These are phyloP conservation scores for Melipona beecheii DNA, from an alignment of 2,888 invertebrate species.

Conservation along the genomic window DNA sequence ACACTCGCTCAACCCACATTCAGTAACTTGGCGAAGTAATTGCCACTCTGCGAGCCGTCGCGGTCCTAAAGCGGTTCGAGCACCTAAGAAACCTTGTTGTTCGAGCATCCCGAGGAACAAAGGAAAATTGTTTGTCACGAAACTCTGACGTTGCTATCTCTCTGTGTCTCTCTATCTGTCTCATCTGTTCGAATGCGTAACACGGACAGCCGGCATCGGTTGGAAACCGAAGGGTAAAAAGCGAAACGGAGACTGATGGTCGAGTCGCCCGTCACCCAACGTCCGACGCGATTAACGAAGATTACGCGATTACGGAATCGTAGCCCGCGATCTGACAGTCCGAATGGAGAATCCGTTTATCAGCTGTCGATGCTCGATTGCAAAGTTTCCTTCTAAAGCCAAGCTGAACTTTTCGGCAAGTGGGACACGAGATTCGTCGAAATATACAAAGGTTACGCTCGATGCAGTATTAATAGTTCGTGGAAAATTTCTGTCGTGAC, in stretches of 20 bases:
- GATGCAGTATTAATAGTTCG: neutral
- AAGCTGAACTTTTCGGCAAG: neutral
- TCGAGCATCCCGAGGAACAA: conserved; percentile 38
- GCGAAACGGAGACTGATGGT: neutral
- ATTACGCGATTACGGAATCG: conserved; percentile 4
- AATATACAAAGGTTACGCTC: too few species aligned
- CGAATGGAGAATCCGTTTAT: neutral
- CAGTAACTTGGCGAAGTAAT: conserved; percentile 64
- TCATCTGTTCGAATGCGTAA: too few species aligned
- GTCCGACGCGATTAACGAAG: conserved; percentile 15
- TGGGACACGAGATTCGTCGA: neutral
- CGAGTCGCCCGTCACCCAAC: neutral
- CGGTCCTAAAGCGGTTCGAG: conserved; percentile 50
- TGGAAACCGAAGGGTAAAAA: neutral
- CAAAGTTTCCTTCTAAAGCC: neutral
- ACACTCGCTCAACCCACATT: conserved; percentile 66
- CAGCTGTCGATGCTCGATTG: neutral
- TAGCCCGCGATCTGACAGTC: neutral
- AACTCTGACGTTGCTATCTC: conserved; percentile 25
- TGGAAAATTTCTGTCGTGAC: neutral
- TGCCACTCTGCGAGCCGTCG: conserved; percentile 63
- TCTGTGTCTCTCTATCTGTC: too few species aligned
- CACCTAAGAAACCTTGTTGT: conserved; percentile 46
- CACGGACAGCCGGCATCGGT: neutral
- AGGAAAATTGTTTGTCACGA: conserved; percentile 45